phyloP scores from a whole-genome alignment of 2,888 invertebrate species.

The Drosophila nr. perissopoda region DNA sequence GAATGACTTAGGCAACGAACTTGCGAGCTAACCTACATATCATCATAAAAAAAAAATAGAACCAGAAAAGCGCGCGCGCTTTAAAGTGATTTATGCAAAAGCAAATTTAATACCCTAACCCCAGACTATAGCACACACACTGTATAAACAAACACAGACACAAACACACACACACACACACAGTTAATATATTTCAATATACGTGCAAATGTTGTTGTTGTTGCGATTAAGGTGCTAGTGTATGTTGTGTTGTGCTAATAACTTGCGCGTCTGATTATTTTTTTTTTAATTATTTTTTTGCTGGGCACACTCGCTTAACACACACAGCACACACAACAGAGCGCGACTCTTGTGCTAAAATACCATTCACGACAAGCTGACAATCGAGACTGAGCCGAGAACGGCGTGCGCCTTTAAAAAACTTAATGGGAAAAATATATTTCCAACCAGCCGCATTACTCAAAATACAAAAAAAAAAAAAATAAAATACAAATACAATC shows the following conservation, averaged over 20 bases:
- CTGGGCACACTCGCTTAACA: slow-evolving; percentile 1
- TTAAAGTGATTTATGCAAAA: slow-evolving; percentile 72
- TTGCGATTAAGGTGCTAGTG: slow-evolving; percentile 26
- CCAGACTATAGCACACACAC: slow-evolving; percentile 37
- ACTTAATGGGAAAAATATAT: slow-evolving; percentile 76
- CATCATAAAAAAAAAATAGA: slow-evolving; percentile 31
- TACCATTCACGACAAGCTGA: slow-evolving; percentile 83
- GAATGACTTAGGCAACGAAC: slow-evolving; percentile 67
- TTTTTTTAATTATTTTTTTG: not conserved
- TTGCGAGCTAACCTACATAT: slow-evolving; percentile 55
- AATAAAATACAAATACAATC: slow-evolving; percentile 43
- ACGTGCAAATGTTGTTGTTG: slow-evolving; percentile 50
- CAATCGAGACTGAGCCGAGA: slow-evolving; percentile 83
- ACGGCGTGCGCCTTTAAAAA: slow-evolving; percentile 82
- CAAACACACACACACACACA: slow-evolving; percentile 26
- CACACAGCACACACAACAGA: not conserved
- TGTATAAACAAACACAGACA: slow-evolving; percentile 22
- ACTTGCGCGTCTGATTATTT: slow-evolving; percentile 50
- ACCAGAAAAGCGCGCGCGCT: slow-evolving; percentile 61
- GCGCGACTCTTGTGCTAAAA: slow-evolving; percentile 75
- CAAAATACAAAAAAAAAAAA: slow-evolving; percentile 48
- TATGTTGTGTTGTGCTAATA: slow-evolving; percentile 51
- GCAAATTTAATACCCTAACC: slow-evolving; percentile 44
- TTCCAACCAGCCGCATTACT: slow-evolving; percentile 64
- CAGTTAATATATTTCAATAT: slow-evolving; percentile 39